Conservation (phyloP, 2,888 invertebrate genomes). For the Leptopilina myrica region DNA sequence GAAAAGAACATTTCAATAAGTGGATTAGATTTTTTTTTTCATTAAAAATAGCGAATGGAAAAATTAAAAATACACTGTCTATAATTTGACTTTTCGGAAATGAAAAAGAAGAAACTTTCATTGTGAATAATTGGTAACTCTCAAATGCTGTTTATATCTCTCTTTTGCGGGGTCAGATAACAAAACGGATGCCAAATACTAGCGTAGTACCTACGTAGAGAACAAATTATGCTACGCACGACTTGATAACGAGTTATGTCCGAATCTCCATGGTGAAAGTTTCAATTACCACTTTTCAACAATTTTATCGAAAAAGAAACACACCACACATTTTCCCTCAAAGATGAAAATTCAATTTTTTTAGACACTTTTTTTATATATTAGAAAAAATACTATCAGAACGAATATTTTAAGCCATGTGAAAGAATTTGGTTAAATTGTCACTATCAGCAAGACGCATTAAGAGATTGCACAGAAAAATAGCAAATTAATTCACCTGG, state of each 20-base stretch:
- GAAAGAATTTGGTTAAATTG: too few relatives aligned
- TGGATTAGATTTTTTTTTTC: too few relatives aligned
- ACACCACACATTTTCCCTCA: neutral
- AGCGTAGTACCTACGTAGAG: conserved; percentile 30
- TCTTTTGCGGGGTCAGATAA: conserved; percentile 31
- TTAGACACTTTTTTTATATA: neutral
- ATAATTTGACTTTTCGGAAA: too few relatives aligned
- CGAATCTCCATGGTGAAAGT: conserved; percentile 21
- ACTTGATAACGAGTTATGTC: conserved; percentile 10
- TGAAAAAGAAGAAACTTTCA: neutral
- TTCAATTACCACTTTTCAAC: neutral
- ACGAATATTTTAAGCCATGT: too few relatives aligned
- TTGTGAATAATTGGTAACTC: neutral
- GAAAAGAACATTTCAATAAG: neutral
- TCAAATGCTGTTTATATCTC: conserved; percentile 7
- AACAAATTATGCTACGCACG: conserved; percentile 18
- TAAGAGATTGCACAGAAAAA: too few relatives aligned
- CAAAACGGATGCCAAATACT: conserved; percentile 31
- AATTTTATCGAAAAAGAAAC: neutral
- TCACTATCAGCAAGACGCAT: too few relatives aligned
- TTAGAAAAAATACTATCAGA: neutral
- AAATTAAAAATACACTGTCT: too few relatives aligned
- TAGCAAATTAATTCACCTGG: too few relatives aligned
- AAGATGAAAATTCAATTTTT: neutral
- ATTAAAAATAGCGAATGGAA: neutral